Percentiles rank a stretch among this genome's conserved stretches.
Evolutionary conservation across 2,888 invertebrate species (phyloP).

Genomic region (Romanomermis culicivorax): DNA sequence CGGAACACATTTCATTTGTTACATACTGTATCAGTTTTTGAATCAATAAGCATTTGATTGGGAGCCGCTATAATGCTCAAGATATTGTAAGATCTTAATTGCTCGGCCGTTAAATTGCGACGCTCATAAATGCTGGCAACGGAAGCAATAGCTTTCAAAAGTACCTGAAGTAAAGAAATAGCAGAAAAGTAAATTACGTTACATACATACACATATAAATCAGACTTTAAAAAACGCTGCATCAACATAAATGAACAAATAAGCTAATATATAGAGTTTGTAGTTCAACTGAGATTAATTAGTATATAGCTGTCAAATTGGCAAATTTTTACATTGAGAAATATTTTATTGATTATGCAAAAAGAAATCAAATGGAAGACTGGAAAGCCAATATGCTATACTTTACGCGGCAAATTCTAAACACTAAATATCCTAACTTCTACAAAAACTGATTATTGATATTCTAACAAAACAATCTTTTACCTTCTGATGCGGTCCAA

Average conservation of each 20-base stretch:
- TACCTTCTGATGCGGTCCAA: conserved; percentile 68
- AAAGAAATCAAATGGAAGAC: too few relatives aligned
- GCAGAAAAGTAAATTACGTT: background rate
- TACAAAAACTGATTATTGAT: too few relatives aligned
- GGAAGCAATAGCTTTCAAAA: conserved; percentile 66
- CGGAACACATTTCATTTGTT: background rate
- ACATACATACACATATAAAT: background rate
- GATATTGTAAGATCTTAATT: conserved; percentile 57
- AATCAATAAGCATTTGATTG: conserved; percentile 72
- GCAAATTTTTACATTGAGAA: too few relatives aligned
- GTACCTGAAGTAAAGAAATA: conserved; percentile 31
- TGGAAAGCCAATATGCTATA: too few relatives aligned
- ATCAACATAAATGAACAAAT: too few relatives aligned
- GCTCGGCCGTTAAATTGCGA: conserved; percentile 73
- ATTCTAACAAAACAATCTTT: conserved; percentile 1
- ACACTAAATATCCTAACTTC: too few relatives aligned
- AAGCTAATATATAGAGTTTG: too few relatives aligned
- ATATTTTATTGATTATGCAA: too few relatives aligned
- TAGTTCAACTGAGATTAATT: too few relatives aligned
- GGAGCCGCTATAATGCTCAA: conserved; percentile 82
- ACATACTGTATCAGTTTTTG: conserved; percentile 58
- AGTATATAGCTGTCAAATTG: too few relatives aligned
- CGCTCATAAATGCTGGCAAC: conserved; percentile 64
- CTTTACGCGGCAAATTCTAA: too few relatives aligned
- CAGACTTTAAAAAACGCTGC: background rate